phyloP scores from a whole-genome alignment of 2,797 vertebrate genomes.

The Sus cebifrons region DNA sequence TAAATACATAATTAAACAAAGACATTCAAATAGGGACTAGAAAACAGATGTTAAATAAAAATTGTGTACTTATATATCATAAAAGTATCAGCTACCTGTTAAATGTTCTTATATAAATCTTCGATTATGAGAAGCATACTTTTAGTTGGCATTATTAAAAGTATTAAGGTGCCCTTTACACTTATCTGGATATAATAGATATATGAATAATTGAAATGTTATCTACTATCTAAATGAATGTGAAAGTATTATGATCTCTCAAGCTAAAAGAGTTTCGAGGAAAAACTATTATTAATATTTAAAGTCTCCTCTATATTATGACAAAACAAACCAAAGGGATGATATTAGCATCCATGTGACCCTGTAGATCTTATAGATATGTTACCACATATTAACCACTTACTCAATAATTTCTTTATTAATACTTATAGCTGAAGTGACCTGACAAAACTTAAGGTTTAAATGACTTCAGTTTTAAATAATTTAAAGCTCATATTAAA shows the following conservation, averaged over 20 bases:
- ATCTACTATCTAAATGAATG: slow-evolving; percentile 52
- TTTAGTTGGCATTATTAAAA: slow-evolving; percentile 60
- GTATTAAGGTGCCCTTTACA: slow-evolving; percentile 49
- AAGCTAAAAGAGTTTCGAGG: slow-evolving; percentile 43
- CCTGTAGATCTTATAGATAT: background rate
- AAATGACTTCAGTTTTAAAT: background rate
- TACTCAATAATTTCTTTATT: background rate
- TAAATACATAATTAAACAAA: background rate
- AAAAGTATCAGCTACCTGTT: background rate
- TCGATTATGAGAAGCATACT: slow-evolving; percentile 13
- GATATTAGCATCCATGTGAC: background rate
- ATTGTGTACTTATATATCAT: background rate
- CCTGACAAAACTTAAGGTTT: background rate
- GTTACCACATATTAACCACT: background rate
- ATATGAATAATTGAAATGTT: slow-evolving; percentile 68
- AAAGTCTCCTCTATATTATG: background rate
- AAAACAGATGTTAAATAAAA: background rate
- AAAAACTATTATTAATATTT: slow-evolving; percentile 72
- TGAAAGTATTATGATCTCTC: background rate
- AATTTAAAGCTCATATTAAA: background rate
- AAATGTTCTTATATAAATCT: slow-evolving; percentile 27
- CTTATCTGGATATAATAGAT: slow-evolving; percentile 42
- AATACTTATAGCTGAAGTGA: background rate
- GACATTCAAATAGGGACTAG: background rate
- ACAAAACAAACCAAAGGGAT: slow-evolving; percentile 1